phyloP scores from a whole-genome alignment of 2,113 vertebrate genomes.

The Aphyosemion australe region DNA sequence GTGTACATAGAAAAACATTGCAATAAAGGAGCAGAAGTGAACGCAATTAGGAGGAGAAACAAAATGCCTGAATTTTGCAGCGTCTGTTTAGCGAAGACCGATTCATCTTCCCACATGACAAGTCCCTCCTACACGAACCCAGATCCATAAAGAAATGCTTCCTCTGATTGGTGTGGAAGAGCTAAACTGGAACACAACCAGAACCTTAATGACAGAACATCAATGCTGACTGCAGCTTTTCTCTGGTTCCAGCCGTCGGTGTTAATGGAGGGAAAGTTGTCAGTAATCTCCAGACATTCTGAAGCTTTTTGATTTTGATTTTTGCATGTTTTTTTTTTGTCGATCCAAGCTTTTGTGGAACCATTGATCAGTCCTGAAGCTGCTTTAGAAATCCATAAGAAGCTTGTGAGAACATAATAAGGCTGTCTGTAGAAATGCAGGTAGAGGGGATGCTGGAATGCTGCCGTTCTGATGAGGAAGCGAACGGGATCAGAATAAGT shows the following conservation, averaged over 20 bases:
- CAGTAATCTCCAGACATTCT: background rate
- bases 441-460: background rate
- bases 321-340: background rate
- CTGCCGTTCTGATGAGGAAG: background rate
- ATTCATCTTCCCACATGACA: slow-evolving; percentile 14
- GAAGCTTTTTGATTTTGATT: background rate
- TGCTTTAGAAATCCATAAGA: slow-evolving; percentile 3
- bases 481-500: slow-evolving; percentile 18
- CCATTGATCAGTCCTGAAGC: background rate
- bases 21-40: too few species aligned
- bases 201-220: background rate
- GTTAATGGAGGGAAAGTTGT: background rate
- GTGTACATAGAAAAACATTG: too few species aligned
- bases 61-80: background rate
- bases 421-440: background rate
- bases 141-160: background rate
- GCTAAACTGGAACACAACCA: background rate
- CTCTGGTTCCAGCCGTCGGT: background rate
- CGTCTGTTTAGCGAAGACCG: background rate
- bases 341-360: background rate
- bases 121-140: background rate
- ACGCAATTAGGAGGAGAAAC: too few species aligned
- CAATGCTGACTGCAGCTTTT: slow-evolving; percentile 5
- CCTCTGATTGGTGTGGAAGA: slow-evolving; percentile 1
- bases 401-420: background rate